A percentile compares a stretch with the other conserved stretches of the same genome.
These are phyloP conservation scores for Centrocercus urophasianus DNA, from an alignment of 2,113 vertebrate species.

Conservation along the genomic window DNA sequence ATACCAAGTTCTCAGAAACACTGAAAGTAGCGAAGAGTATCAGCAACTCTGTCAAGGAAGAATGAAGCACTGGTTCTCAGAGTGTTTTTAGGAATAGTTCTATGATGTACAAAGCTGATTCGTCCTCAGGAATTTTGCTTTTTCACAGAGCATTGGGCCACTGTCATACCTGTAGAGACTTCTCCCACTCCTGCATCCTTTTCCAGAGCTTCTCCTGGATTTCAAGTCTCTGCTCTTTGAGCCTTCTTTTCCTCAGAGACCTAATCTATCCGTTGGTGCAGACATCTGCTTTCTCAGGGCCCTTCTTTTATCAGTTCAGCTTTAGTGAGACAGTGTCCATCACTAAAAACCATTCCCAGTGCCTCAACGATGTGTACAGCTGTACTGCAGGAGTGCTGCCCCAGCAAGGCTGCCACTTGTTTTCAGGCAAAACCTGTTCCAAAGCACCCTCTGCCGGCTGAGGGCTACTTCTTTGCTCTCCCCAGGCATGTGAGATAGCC, in stretches of 20 bases:
- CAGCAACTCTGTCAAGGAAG: neutral
- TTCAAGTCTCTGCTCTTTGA: neutral
- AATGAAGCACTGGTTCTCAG: neutral
- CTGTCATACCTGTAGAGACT: rapidly evolving
- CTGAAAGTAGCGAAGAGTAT: neutral
- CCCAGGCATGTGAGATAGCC: neutral
- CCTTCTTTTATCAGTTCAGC: neutral
- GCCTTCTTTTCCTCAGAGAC: neutral
- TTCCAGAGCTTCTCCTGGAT: neutral
- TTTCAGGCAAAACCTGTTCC: neutral
- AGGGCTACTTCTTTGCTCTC: neutral
- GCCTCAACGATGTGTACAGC: neutral
- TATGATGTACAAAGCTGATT: neutral
- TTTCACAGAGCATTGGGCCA: neutral
- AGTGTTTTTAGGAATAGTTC: neutral
- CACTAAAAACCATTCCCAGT: neutral
- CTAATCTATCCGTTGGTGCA: neutral
- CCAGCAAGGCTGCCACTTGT: neutral
- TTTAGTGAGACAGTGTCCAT: neutral
- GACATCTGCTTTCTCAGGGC: neutral
- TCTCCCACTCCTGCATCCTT: neutral
- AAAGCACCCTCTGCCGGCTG: neutral
- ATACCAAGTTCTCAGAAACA: neutral
- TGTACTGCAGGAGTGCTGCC: neutral
- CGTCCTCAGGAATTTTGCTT: neutral